These are phyloP conservation scores for Aporrectodea caliginosa DNA, from an alignment of 1,140 invertebrate species.

Conservation along the genomic window DNA sequence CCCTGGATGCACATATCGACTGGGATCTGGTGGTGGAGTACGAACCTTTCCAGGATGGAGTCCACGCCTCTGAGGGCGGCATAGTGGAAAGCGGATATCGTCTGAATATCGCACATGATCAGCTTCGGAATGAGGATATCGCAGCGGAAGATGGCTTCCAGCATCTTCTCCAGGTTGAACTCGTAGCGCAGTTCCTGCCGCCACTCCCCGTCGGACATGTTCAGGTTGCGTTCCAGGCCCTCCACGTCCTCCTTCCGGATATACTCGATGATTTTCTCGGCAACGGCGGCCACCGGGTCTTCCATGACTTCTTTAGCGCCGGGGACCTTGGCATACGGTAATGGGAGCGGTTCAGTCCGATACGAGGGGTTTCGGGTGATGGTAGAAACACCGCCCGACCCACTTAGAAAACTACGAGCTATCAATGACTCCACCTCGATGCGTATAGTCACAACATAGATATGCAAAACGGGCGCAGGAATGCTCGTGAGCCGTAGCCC, in stretches of 20 bases:
- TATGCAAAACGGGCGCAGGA: too few species aligned
- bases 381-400: too few species aligned
- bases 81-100: constrained; percentile 12
- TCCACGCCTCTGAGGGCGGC: constrained; percentile 16
- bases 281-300: neutral
- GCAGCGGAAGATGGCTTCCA: neutral
- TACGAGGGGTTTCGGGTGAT: too few species aligned
- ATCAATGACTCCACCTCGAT: too few species aligned
- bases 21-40: neutral
- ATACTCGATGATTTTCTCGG: neutral
- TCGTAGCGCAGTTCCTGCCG: neutral
- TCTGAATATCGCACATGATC: constrained; percentile 6
- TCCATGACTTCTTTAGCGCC: too few species aligned
- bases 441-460: too few species aligned
- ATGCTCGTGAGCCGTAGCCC: too few species aligned
- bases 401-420: too few species aligned
- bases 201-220: neutral
- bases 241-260: neutral
- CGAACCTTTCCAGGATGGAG: constrained; percentile 1
- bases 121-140: neutral
- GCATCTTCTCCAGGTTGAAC: neutral
- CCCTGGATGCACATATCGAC: neutral
- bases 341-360: too few species aligned
- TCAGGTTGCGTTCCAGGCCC: neutral
- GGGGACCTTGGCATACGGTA: too few species aligned